These are phyloP conservation scores for Ophioderma brevispina DNA, from an alignment of 35 echinoderm and acorn worm species.

Conservation along the genomic window DNA sequence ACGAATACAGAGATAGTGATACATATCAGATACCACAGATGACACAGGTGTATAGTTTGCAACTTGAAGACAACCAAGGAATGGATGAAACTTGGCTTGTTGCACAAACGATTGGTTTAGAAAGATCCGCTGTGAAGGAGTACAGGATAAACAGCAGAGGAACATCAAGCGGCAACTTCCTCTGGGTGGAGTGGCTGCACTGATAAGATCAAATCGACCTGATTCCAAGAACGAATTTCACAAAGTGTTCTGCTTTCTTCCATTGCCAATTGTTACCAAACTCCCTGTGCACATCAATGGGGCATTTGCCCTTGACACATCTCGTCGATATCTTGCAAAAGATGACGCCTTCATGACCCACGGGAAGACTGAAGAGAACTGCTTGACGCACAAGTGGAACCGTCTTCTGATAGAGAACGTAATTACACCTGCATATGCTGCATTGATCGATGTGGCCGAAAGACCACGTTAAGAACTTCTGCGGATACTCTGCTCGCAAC, in stretches of 20 bases:
- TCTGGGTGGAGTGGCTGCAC: slow-evolving; percentile 43
- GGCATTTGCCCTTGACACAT: slow-evolving; percentile 69
- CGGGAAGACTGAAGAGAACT: slow-evolving; percentile 28
- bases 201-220: slow-evolving; percentile 22
- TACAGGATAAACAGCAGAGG: neutral
- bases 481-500: neutral
- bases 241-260: slow-evolving; percentile 65
- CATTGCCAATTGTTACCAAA: slow-evolving; percentile 58
- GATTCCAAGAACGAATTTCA: neutral
- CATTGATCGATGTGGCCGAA: neutral
- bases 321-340: slow-evolving; percentile 55
- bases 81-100: slow-evolving; percentile 24
- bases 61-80: neutral
- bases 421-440: slow-evolving; percentile 50
- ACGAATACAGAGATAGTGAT: neutral
- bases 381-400: slow-evolving; percentile 42
- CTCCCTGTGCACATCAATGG: slow-evolving; percentile 74
- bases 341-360: neutral
- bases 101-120: neutral
- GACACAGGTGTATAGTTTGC: neutral
- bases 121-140: neutral
- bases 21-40: neutral
- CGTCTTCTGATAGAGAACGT: slow-evolving; percentile 19
- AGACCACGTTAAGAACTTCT: neutral
- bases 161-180: neutral